Conservation (phyloP, 2,797 vertebrate genomes). For the Mormyrops attenuatus region DNA sequence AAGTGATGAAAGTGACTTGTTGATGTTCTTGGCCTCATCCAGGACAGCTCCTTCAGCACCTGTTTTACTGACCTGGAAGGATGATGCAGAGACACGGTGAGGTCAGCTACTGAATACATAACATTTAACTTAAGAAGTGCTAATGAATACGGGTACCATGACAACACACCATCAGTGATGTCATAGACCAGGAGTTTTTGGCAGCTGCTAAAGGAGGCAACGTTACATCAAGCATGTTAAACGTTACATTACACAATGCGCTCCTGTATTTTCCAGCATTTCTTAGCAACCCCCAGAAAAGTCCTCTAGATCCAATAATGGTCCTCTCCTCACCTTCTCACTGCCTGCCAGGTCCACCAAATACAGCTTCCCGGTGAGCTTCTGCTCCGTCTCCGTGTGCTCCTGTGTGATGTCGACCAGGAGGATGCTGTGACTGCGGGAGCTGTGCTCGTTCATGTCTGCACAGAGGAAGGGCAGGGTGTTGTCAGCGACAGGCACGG, state of each 20-base stretch:
- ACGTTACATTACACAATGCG: conserved; percentile 62
- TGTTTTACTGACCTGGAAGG: conserved; percentile 89
- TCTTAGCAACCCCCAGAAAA: background rate
- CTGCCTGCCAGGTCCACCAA: conserved; percentile 74
- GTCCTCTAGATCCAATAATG: background rate
- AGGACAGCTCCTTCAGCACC: conserved; percentile 92
- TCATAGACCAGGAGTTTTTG: background rate
- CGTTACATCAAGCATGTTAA: too few species aligned
- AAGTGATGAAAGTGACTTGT: conserved; percentile 93
- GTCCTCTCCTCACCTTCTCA: conserved; percentile 60
- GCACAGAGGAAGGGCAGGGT: background rate
- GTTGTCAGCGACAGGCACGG: background rate
- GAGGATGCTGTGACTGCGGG: conserved; percentile 97
- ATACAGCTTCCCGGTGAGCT: conserved; percentile 76
- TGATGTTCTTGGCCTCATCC: conserved; percentile 98
- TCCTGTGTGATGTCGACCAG: conserved; percentile 97
- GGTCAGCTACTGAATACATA: background rate
- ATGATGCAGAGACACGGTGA: background rate
- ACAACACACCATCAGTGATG: background rate
- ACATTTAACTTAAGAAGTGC: background rate
- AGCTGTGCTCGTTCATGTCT: conserved; percentile 98
- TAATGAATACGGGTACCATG: background rate
- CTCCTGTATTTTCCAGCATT: conserved; percentile 51
- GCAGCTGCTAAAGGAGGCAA: background rate
- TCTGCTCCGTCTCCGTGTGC: conserved; percentile 77